A percentile compares a stretch with the other conserved stretches of the same genome.
Evolutionary conservation across 2,113 vertebrate species (phyloP).

Genomic region (Marcusenius ussheri): DNA sequence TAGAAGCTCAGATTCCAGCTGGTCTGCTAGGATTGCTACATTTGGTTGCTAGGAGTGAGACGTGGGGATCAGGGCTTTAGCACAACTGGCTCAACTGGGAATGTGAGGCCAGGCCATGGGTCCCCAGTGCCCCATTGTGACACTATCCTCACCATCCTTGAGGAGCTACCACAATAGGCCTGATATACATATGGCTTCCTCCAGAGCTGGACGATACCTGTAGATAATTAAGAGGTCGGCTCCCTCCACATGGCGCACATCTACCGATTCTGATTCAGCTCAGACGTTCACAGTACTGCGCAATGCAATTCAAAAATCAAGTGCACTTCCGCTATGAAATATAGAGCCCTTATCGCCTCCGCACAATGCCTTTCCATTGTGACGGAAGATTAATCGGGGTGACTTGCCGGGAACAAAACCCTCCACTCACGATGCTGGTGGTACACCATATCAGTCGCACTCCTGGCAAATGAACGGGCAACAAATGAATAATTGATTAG

Average conservation of each 20-base stretch:
- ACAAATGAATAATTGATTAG: slow-evolving; percentile 8
- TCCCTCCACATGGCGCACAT: not conserved
- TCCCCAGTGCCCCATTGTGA: not conserved
- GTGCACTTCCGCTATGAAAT: not conserved
- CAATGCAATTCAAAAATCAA: not conserved
- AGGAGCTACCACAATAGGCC: not conserved
- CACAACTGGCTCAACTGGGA: not conserved
- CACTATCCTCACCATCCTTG: not conserved
- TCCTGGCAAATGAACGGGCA: not conserved
- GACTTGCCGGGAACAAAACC: not conserved
- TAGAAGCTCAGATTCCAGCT: not conserved
- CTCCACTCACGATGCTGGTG: not conserved
- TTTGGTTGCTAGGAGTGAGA: not conserved
- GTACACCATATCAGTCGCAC: not conserved
- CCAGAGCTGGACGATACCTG: not conserved
- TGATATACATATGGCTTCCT: not conserved
- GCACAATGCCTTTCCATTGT: not conserved
- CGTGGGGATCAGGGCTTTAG: not conserved
- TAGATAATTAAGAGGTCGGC: not conserved
- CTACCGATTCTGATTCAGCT: not conserved
- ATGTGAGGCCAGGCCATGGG: not conserved
- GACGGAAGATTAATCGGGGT: not conserved
- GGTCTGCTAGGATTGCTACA: not conserved
- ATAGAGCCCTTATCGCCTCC: slow-evolving; percentile 2
- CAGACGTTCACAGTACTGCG: not conserved